Evolutionary conservation across 2,113 vertebrate species (phyloP).

Genomic region (Nicator chloris): DNA sequence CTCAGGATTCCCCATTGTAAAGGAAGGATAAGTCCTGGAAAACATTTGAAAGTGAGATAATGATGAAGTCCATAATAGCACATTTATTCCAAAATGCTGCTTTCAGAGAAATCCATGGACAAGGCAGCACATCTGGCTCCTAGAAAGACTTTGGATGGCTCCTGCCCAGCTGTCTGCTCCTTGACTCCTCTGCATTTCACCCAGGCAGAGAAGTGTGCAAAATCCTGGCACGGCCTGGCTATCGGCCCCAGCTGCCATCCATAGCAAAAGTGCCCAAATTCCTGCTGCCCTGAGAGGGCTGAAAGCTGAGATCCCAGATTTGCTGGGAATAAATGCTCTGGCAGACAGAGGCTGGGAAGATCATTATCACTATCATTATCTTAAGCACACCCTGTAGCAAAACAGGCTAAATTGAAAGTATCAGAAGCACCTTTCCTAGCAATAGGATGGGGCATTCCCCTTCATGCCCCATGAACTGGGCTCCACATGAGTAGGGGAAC

Average conservation of each 20-base stretch:
- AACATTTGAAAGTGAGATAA: background rate
- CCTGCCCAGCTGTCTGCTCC: background rate
- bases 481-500: background rate
- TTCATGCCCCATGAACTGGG: rapidly evolving
- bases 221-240: background rate
- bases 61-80: background rate
- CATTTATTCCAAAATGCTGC: background rate
- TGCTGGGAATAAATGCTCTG: background rate
- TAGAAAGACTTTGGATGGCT: background rate
- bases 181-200: background rate
- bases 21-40: background rate
- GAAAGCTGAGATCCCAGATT: background rate
- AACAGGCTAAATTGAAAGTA: background rate
- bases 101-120: background rate
- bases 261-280: background rate
- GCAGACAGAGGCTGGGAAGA: background rate
- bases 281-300: background rate
- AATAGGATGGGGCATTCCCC: background rate
- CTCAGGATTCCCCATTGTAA: constrained; percentile 34
- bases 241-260: background rate
- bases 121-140: background rate
- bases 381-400: background rate
- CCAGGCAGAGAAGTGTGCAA: background rate
- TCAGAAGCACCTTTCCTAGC: background rate
- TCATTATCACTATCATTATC: background rate